Conservation (phyloP, 1,140 invertebrate genomes). For the Mycetomoellerius zeteki region DNA sequence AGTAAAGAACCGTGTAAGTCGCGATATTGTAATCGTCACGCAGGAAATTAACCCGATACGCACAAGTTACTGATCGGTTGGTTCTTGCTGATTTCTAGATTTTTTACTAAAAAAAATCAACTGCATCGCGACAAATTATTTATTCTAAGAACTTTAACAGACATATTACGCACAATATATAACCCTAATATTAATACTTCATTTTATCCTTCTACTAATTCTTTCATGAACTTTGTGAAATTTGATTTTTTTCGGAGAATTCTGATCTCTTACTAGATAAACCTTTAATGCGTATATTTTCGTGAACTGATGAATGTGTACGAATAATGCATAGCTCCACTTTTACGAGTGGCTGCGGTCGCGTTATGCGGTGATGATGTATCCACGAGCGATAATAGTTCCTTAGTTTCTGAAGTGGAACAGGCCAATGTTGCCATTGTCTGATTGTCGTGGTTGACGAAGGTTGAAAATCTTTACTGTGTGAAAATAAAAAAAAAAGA, state of each 20-base stretch:
- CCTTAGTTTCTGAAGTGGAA: constrained; percentile 10
- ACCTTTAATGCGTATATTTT: constrained; percentile 14
- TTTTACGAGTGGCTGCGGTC: constrained; percentile 54
- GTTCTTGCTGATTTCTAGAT: neutral
- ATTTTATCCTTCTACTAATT: neutral
- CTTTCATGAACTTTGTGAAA: neutral
- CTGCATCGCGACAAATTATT: neutral
- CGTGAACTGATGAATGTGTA: neutral
- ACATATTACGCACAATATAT: neutral
- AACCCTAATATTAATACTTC: neutral
- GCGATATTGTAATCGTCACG: constrained; percentile 61
- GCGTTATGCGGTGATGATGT: constrained; percentile 2
- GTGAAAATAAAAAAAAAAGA: neutral
- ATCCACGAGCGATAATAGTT: constrained; percentile 18
- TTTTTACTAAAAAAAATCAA: neutral
- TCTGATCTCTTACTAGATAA: neutral
- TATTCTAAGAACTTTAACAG: neutral
- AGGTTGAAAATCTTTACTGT: neutral
- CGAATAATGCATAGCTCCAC: constrained; percentile 34
- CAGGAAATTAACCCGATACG: constrained; percentile 16
- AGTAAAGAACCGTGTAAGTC: constrained; percentile 72
- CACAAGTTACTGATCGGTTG: neutral
- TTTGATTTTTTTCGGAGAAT: constrained; percentile 9
- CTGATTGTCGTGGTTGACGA: neutral
- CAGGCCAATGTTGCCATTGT: neutral